phyloP scores from a whole-genome alignment of 2,888 invertebrate species.

The Platerodrilus igneus region DNA sequence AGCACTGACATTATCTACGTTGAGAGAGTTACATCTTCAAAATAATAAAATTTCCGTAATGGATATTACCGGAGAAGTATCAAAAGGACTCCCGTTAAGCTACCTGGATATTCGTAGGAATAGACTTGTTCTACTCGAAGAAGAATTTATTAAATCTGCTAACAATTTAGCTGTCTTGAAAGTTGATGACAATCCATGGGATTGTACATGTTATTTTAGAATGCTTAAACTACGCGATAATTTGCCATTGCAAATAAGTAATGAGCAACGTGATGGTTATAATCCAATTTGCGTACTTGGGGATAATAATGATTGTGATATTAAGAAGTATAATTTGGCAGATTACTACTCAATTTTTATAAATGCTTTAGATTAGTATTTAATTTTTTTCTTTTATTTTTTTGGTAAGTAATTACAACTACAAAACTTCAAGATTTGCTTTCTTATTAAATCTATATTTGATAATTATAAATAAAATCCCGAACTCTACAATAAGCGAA shows the following conservation, averaged over 20 bases:
- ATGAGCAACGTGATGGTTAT: conserved; percentile 23
- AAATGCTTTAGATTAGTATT: no score
- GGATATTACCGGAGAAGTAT: conserved; percentile 8
- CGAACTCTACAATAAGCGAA: no score
- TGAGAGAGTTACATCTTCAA: conserved; percentile 11
- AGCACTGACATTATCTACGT: conserved; percentile 6
- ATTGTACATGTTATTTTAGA: conserved; percentile 27
- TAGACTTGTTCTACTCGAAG: conserved; percentile 29
- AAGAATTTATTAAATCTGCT: conserved; percentile 24
- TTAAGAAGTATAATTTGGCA: conserved; percentile 11
- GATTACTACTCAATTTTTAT: no score
- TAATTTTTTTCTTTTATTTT: no score
- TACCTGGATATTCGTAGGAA: conserved; percentile 26
- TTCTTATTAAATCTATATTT: no score
- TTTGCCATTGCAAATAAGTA: conserved; percentile 13
- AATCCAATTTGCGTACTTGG: conserved; percentile 27
- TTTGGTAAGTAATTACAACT: no score
- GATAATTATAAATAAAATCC: no score
- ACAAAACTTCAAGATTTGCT: no score
- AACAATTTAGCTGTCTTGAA: conserved; percentile 26
- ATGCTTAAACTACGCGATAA: conserved; percentile 19
- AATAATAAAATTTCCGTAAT: conserved; percentile 12
- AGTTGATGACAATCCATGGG: conserved; percentile 31
- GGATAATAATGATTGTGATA: conserved; percentile 7
- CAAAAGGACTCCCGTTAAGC: conserved; percentile 3